Evolutionary conservation across 2,113 vertebrate genomes (phyloP).

Genomic region (Stegastes partitus): DNA sequence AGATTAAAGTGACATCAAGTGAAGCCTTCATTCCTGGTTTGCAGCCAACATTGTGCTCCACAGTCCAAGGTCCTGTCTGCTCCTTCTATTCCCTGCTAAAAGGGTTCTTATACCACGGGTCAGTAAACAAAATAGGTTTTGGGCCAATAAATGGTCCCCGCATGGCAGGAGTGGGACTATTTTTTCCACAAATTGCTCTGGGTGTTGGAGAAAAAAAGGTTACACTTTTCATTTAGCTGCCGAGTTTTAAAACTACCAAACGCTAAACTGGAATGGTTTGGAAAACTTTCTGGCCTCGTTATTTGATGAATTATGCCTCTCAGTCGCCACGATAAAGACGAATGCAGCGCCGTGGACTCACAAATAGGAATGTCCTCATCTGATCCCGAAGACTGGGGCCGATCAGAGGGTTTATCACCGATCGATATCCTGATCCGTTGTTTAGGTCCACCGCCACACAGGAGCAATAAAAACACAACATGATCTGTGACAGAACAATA

Average conservation of each 20-base stretch:
- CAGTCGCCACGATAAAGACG: not conserved
- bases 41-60: constrained; percentile 29
- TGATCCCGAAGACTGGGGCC: too few relatives aligned
- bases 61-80: constrained; percentile 46
- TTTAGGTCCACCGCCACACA: too few relatives aligned
- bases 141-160: constrained; percentile 48
- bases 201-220: constrained; percentile 22
- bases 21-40: constrained; percentile 45
- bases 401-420: too few relatives aligned
- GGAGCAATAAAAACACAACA: too few relatives aligned
- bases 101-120: constrained; percentile 54
- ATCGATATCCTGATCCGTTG: too few relatives aligned
- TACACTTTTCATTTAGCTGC: constrained; percentile 48
- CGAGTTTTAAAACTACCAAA: constrained; percentile 43
- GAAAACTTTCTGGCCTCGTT: constrained; percentile 37
- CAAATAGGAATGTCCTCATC: not conserved
- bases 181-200: constrained; percentile 53
- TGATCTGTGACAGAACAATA: too few relatives aligned
- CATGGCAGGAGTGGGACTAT: constrained; percentile 35
- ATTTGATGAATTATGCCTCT: not conserved
- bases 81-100: constrained; percentile 54
- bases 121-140: constrained; percentile 64
- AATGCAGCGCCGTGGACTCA: rapidly evolving
- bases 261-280: constrained; percentile 40
- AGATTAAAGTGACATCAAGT: constrained; percentile 59